These are phyloP conservation scores for Leucoraja erinaceus DNA, from an alignment of 2,113 vertebrate genomes.

Conservation along the genomic window DNA sequence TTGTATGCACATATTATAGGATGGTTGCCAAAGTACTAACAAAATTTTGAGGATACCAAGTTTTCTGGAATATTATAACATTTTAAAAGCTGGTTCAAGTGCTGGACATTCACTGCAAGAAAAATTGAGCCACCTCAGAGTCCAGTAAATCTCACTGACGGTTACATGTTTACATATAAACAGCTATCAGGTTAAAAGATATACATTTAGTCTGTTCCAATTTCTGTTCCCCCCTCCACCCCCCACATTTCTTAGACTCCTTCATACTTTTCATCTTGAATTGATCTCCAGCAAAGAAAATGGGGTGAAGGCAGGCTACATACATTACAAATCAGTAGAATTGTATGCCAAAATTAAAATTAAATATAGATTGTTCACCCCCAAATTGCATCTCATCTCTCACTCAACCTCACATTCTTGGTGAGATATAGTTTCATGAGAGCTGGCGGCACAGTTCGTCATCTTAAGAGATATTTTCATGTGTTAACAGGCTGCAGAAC, in stretches of 20 bases:
- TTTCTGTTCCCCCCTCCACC: background rate
- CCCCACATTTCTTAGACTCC: background rate
- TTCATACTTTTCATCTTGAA: background rate
- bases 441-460: background rate
- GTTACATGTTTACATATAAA: background rate
- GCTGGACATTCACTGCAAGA: background rate
- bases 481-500: background rate
- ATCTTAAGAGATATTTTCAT: background rate
- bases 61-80: background rate
- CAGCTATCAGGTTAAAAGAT: background rate
- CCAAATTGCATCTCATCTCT: background rate
- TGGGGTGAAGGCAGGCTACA: background rate
- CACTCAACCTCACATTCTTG: background rate
- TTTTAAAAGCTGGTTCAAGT: background rate
- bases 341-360: background rate
- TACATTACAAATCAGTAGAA: background rate
- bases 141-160: background rate
- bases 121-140: background rate
- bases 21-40: background rate
- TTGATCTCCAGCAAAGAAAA: background rate
- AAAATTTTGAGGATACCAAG: background rate
- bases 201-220: background rate
- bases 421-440: background rate
- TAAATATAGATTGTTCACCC: background rate
- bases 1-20: background rate